A percentile compares a stretch with the other conserved stretches of the same genome.
Conservation (phyloP, 2,888 invertebrate genomes). For the Eledone cirrhosa region DNA sequence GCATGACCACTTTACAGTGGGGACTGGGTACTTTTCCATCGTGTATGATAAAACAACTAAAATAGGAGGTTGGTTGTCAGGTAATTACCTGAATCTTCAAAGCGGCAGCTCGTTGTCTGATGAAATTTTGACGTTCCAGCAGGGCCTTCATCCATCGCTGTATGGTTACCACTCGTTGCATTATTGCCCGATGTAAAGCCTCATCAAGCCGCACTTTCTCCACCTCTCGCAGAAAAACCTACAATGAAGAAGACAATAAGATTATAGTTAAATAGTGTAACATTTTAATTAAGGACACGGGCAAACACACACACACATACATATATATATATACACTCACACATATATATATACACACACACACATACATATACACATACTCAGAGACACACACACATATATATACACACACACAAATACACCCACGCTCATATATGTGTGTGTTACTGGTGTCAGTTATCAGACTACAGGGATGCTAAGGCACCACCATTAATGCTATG, state of each 20-base stretch:
- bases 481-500: too few species aligned
- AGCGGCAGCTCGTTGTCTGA: slow-evolving; percentile 78
- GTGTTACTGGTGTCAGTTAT: too few species aligned
- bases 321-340: neutral
- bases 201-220: slow-evolving; percentile 93
- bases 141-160: slow-evolving; percentile 90
- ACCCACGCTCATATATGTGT: too few species aligned
- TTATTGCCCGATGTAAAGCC: slow-evolving; percentile 90
- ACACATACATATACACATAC: slow-evolving; percentile 1
- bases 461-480: too few species aligned
- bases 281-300: neutral
- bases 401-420: neutral
- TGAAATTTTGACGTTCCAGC: slow-evolving; percentile 80
- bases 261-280: neutral
- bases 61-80: too few species aligned
- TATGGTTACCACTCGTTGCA: slow-evolving; percentile 89
- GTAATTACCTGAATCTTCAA: slow-evolving; percentile 75
- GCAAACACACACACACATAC: too few species aligned
- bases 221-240: slow-evolving; percentile 88
- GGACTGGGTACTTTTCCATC: too few species aligned
- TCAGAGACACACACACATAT: neutral
- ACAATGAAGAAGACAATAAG: neutral
- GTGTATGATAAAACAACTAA: too few species aligned
- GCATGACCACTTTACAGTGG: too few species aligned
- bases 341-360: slow-evolving; percentile 14